phyloP scores from a whole-genome alignment of 2,113 vertebrate genomes.

The Ifrita kowaldi region DNA sequence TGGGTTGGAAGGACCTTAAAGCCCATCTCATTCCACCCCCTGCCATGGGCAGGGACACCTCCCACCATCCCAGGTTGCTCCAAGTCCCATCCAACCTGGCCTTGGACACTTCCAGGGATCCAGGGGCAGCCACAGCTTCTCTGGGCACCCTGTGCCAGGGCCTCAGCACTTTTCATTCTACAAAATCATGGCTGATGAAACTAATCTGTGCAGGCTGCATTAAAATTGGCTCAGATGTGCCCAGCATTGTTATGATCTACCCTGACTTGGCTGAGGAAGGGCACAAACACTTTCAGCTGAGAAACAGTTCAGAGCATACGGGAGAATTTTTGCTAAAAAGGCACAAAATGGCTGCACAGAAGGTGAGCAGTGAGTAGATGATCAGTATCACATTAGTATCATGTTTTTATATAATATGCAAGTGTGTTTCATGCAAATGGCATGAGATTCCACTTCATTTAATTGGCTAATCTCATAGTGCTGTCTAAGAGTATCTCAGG shows the following conservation, averaged over 20 bases:
- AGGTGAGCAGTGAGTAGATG: not conserved
- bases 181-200: not conserved
- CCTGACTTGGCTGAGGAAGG: not conserved
- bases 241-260: not conserved
- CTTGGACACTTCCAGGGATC: not conserved
- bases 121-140: not conserved
- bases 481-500: not conserved
- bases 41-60: not conserved
- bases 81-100: accelerated
- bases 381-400: not conserved
- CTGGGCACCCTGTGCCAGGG: not conserved
- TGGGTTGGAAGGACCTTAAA: not conserved
- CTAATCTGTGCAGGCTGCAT: not conserved
- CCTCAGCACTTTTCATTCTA: not conserved
- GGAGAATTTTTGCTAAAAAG: not conserved
- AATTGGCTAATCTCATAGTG: not conserved
- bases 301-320: accelerated
- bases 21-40: accelerated
- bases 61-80: accelerated
- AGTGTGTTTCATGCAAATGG: not conserved
- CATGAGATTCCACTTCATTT: not conserved
- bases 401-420: not conserved
- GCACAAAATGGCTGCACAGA: not conserved
- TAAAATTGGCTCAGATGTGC: not conserved
- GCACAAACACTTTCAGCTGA: not conserved